Evolutionary conservation across 1,140 invertebrate species (phyloP), one percentile per base, ranked within the genome.

Genomic region (Habropoda laboriosa): DNA sequence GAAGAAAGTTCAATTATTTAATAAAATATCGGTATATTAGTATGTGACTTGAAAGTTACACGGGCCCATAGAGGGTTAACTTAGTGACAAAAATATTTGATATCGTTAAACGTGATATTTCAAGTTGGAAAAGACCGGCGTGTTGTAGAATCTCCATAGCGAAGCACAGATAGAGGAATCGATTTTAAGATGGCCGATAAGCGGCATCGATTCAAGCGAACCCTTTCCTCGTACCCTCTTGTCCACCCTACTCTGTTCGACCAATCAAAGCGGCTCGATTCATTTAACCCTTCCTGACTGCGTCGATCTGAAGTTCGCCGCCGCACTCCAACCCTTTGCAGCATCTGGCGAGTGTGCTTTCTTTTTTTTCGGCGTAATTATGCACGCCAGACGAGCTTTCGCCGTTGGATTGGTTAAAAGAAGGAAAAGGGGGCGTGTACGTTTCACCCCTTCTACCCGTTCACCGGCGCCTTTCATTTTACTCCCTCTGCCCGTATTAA

Each of bases 261-360:
- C 88, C 86, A 89, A 89, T 90, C 86, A 79, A 74, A 80, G 35
- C 68, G 61, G 72, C 81, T 60, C 78, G 87, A 90, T 91, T 90
- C 85, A 83, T 86, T 89, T 88, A 90, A 89, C 87, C 88, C 90
- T 90, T 91, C 64, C 85, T 86, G 70, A 75, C 80, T 74, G 38
- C 63, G 68, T 58, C 35, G 74, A 53, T 35, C 55, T 35, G 53
- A 66, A 35, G 51, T 32, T 63, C 42, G 16, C 3, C 51, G 57
- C 55, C 16, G 30, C 35, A 51, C 38, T 40, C 68, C 72, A 89
- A 88, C 77, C 85, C 85, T 87, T 86, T 88, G 84, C 81, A 58
- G 81, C 89, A 90, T 89, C 90, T 91, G 90, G 81, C 63, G 82
- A 80, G 85, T 67, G 82, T 82, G 81, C 85, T 87, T 70, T n/a